Conservation (phyloP, 2,113 vertebrate genomes). For the Pseudopodoces humilis region DNA sequence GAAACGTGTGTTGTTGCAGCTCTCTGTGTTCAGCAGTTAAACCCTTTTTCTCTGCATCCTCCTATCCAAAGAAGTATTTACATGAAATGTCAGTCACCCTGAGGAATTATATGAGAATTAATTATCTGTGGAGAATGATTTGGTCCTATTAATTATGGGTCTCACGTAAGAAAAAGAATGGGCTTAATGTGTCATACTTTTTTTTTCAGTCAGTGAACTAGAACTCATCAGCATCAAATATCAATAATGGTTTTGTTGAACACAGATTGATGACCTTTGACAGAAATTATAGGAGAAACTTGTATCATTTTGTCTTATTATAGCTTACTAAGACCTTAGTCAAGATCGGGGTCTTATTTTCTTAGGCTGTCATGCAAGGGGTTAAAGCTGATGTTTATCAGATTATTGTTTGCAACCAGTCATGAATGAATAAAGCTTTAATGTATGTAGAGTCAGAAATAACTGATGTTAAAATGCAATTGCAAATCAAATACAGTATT, state of each 20-base stretch:
- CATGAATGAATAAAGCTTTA: constrained; percentile 63
- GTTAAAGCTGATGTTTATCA: constrained; percentile 63
- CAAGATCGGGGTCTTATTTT: constrained; percentile 38
- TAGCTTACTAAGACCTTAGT: constrained; percentile 41
- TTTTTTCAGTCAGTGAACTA: constrained; percentile 32
- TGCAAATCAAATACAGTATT: constrained; percentile 38
- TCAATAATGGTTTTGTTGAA: constrained; percentile 55
- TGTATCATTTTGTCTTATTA: constrained; percentile 61
- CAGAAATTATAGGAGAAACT: constrained; percentile 63
- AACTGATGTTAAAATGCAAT: constrained; percentile 53
- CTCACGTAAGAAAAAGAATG: constrained; percentile 39
- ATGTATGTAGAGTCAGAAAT: constrained; percentile 55
- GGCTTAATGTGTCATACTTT: constrained; percentile 6
- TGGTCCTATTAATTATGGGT: constrained; percentile 60
- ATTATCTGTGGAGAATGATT: constrained; percentile 53
- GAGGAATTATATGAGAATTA: constrained; percentile 52
- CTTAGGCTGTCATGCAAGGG: constrained; percentile 39
- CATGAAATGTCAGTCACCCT: constrained; percentile 42
- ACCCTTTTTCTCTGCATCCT: background rate
- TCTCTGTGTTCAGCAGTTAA: background rate
- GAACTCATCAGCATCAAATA: constrained; percentile 48
- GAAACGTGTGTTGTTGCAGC: background rate
- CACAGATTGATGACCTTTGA: constrained; percentile 61
- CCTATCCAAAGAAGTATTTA: constrained; percentile 35
- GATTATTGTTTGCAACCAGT: constrained; percentile 65